A percentile compares a stretch with the other conserved stretches of the same genome.
phyloP scores from a whole-genome alignment of 2,113 vertebrate genomes.

The Thalassarche chlororhynchos region DNA sequence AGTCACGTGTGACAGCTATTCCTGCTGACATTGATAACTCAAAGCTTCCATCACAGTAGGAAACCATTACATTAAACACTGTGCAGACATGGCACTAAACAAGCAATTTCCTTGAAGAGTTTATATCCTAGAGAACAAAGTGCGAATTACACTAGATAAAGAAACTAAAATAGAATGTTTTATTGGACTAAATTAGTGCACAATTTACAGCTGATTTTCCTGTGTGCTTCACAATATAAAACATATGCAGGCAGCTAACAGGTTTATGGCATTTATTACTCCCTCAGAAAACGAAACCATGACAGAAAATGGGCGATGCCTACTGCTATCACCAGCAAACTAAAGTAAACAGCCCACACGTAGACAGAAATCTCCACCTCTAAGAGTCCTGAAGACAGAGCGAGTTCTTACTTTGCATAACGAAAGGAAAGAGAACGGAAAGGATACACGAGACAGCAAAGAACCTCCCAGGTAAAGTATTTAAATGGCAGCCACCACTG shows the following conservation, averaged over 20 bases:
- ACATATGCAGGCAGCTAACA: rapidly evolving
- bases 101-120: background rate
- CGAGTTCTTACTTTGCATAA: background rate
- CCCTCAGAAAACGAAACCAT: background rate
- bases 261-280: background rate
- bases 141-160: background rate
- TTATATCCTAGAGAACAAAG: background rate
- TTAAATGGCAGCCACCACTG: background rate
- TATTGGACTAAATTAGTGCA: background rate
- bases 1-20: background rate
- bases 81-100: background rate
- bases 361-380: background rate
- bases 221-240: rapidly evolving
- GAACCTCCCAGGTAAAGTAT: rapidly evolving
- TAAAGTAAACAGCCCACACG: background rate
- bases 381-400: rapidly evolving
- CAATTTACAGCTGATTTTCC: background rate
- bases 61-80: background rate
- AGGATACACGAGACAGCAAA: rapidly evolving
- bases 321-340: background rate
- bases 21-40: background rate
- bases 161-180: background rate
- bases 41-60: background rate
- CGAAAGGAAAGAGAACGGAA: background rate
- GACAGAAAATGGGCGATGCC: background rate